phyloP scores from a whole-genome alignment of 2,113 vertebrate genomes.

The Protobothrops flavoviridis region DNA sequence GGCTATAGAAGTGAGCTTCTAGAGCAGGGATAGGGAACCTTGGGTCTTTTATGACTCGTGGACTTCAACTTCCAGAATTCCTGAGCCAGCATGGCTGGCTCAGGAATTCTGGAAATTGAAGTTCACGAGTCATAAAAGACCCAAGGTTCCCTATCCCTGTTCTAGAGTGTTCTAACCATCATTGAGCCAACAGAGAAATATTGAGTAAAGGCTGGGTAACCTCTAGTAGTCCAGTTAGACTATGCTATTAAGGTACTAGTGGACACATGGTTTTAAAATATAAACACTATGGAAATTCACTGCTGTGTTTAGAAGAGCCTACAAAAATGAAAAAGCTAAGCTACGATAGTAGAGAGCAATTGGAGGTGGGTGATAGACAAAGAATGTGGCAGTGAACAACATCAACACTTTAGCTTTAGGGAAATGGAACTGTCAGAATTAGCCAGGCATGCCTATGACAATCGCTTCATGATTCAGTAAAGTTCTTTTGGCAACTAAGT shows the following conservation, averaged over 20 bases:
- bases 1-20: not conserved
- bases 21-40: not conserved
- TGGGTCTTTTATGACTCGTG: too few species aligned
- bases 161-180: not conserved
- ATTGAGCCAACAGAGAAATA: not conserved
- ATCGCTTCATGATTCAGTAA: not conserved
- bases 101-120: too few species aligned
- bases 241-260: not conserved
- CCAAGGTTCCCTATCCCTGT: too few species aligned
- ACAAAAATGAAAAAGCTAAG: not conserved
- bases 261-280: not conserved
- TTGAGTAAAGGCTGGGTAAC: not conserved
- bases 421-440: not conserved
- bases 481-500: not conserved
- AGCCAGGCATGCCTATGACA: not conserved
- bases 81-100: too few species aligned
- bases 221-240: not conserved
- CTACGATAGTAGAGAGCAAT: not conserved
- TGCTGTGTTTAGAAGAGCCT: not conserved
- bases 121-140: too few species aligned
- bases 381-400: not conserved
- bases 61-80: too few species aligned
- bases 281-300: not conserved
- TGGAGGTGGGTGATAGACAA: not conserved
- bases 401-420: not conserved